A percentile compares a stretch with the other conserved stretches of the same genome.
Evolutionary conservation across 2,888 invertebrate species (phyloP).

Genomic region (Eilema depressum): DNA sequence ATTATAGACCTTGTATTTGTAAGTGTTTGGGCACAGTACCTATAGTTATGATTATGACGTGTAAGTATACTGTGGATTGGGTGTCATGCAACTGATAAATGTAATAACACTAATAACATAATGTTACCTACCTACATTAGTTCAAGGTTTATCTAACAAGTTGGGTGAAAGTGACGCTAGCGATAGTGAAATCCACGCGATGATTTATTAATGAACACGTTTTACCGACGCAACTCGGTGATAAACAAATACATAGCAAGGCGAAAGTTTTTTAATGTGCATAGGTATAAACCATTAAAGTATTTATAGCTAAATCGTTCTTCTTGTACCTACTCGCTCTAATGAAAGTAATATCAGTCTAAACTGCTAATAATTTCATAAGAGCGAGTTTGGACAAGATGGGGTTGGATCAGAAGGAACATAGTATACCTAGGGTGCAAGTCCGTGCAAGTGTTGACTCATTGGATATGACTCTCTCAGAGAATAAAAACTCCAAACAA

Average conservation of each 20-base stretch:
- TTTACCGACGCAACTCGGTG: slow-evolving; percentile 36
- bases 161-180: slow-evolving; percentile 41
- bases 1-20: background rate
- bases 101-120: too few species aligned
- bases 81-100: background rate
- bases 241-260: slow-evolving; percentile 34
- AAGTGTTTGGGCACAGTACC: background rate
- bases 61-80: background rate
- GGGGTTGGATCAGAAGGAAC: background rate
- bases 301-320: slow-evolving; percentile 2
- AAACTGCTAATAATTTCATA: slow-evolving; percentile 1
- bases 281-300: background rate
- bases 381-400: background rate
- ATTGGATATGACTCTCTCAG: background rate
- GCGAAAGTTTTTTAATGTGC: slow-evolving; percentile 44
- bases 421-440: background rate
- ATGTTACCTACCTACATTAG: background rate
- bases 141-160: slow-evolving; percentile 34
- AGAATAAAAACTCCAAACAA: background rate
- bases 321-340: too few species aligned
- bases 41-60: background rate
- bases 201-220: slow-evolving; percentile 51
- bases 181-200: slow-evolving; percentile 42
- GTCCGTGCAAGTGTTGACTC: background rate
- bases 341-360: too few species aligned